Percentiles rank a stretch among this genome's conserved stretches.
Conservation (phyloP, 2,888 invertebrate species). For the Catocala fraxini region DNA sequence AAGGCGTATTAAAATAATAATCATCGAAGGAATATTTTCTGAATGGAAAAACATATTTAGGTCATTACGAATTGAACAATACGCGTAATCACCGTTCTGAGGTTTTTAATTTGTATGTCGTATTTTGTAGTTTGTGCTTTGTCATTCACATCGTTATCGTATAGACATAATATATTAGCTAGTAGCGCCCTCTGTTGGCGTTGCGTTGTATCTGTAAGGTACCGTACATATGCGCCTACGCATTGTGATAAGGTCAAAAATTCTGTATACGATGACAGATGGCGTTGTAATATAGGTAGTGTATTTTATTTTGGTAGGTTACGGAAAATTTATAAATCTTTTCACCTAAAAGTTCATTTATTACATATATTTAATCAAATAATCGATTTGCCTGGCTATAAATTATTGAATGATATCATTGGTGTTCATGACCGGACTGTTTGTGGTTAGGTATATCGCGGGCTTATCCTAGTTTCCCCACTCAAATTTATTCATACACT, state of each 20-base stretch:
- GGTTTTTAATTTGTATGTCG: no score
- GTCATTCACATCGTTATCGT: no score
- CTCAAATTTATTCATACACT: slow-evolving; percentile 67
- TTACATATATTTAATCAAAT: background rate
- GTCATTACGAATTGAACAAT: no score
- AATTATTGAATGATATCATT: slow-evolving; percentile 48
- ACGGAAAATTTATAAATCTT: no score
- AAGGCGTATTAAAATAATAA: slow-evolving; percentile 21
- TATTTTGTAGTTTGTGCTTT: no score
- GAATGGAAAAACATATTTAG: no score
- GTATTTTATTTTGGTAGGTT: no score
- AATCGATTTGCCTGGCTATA: background rate
- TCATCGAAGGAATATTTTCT: background rate
- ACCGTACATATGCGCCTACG: slow-evolving; percentile 43
- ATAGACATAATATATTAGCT: slow-evolving; percentile 1
- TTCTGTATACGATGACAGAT: slow-evolving; percentile 52
- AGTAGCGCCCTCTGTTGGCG: slow-evolving; percentile 55
- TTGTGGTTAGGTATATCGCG: slow-evolving; percentile 21
- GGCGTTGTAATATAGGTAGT: slow-evolving; percentile 49
- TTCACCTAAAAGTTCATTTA: no score
- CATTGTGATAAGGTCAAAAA: slow-evolving; percentile 37
- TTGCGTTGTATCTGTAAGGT: slow-evolving; percentile 22
- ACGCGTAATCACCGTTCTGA: no score
- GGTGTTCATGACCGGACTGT: slow-evolving; percentile 55
- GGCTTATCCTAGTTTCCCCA: slow-evolving; percentile 42